Percentiles rank a stretch among this genome's conserved stretches.
These are phyloP conservation scores for Oostethus manadensis DNA, from an alignment of 2,113 vertebrate species.

Conservation along the genomic window DNA sequence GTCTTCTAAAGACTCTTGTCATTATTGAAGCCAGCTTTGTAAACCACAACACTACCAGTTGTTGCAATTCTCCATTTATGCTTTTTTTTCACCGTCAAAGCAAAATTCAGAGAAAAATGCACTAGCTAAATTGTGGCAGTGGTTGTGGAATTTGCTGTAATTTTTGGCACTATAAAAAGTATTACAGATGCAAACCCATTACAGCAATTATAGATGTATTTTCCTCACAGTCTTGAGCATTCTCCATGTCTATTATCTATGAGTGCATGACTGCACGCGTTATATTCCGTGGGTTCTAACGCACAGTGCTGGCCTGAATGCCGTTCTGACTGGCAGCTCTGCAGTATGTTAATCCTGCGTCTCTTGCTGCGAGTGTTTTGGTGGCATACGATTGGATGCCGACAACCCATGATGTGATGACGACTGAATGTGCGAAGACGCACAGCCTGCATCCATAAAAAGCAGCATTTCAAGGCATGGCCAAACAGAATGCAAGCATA, in stretches of 20 bases:
- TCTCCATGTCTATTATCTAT: conserved; percentile 2
- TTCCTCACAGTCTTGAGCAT: conserved; percentile 11
- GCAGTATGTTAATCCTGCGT: conserved; percentile 30
- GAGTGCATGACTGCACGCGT: conserved; percentile 1
- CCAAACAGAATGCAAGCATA: neutral
- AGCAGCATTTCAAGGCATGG: conserved; percentile 6
- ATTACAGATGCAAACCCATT: neutral
- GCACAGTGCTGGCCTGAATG: conserved; percentile 5
- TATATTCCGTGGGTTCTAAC: conserved; percentile 11
- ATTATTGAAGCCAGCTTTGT: too few species aligned
- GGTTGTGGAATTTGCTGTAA: too few species aligned
- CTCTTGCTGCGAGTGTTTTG: conserved; percentile 26
- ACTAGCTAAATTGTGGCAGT: too few species aligned
- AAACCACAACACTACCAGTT: too few species aligned
- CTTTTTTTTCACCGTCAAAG: too few species aligned
- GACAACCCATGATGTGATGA: conserved; percentile 20
- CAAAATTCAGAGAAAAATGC: too few species aligned
- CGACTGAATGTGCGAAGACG: conserved; percentile 13
- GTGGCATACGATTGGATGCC: conserved; percentile 27
- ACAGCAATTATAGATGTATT: neutral
- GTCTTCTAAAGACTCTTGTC: too few species aligned
- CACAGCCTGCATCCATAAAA: conserved; percentile 16
- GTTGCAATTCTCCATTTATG: too few species aligned
- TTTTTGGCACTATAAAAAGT: too few species aligned
- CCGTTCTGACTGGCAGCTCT: conserved; percentile 22